Percentiles rank a stretch among this genome's conserved stretches.
Conservation (phyloP, 1,140 invertebrate genomes). For the Calephelis nemesis region DNA sequence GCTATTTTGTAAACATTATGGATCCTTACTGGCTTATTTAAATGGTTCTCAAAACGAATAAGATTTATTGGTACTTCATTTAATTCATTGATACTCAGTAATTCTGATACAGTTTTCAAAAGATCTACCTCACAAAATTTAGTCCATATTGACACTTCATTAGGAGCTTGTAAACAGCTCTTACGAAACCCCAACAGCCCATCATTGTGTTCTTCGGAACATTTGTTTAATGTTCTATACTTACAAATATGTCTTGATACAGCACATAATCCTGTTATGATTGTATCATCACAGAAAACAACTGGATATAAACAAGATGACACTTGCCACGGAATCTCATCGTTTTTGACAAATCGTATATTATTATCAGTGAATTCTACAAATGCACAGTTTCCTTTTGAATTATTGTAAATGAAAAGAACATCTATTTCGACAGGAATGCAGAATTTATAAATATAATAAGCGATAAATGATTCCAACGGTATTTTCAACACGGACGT, state of each 20-base stretch:
- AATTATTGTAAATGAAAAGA: constrained; percentile 42
- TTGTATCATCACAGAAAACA: constrained; percentile 79
- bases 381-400: constrained; percentile 19
- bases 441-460: constrained; percentile 70
- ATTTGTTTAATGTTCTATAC: constrained; percentile 36
- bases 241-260: constrained; percentile 85
- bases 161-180: constrained; percentile 88
- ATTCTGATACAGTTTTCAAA: constrained; percentile 77
- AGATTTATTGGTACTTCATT: constrained; percentile 75
- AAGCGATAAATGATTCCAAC: constrained; percentile 66
- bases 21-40: constrained; percentile 90
- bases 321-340: constrained; percentile 59
- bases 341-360: constrained; percentile 34
- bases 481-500: constrained; percentile 39
- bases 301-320: constrained; percentile 81
- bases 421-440: constrained; percentile 42
- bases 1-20: constrained; percentile 93
- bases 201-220: constrained; percentile 63
- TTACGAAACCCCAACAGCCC: constrained; percentile 87
- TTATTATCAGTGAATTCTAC: constrained; percentile 36
- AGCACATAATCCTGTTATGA: constrained; percentile 84
- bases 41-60: constrained; percentile 90
- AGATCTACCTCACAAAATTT: constrained; percentile 95
- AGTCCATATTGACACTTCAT: constrained; percentile 93
- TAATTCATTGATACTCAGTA: constrained; percentile 35